Evolutionary conservation across 2,113 vertebrate species (phyloP).

Genomic region (Choloepus hoffmanni): DNA sequence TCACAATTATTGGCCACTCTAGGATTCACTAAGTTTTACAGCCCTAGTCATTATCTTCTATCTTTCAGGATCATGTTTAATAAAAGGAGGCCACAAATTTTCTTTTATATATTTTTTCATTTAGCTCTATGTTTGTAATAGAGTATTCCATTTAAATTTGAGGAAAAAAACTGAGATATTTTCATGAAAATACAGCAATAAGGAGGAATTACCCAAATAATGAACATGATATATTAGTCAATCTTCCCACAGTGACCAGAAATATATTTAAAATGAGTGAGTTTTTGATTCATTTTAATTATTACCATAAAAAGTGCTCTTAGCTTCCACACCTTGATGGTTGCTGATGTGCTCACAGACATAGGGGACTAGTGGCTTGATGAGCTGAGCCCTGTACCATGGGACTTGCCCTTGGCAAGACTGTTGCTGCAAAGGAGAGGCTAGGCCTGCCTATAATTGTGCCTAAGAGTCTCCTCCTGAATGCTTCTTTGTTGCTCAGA

Average conservation of each 20-base stretch:
- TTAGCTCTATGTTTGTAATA: conserved; percentile 57
- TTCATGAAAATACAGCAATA: conserved; percentile 61
- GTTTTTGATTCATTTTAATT: conserved; percentile 34
- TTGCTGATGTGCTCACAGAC: no score
- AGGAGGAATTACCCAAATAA: conserved; percentile 46
- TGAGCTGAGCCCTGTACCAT: no score
- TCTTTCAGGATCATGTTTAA: conserved; percentile 22
- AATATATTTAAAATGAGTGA: conserved; percentile 47
- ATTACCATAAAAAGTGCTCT: conserved; percentile 2
- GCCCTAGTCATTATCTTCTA: no score
- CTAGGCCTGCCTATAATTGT: no score
- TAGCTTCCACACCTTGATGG: background rate
- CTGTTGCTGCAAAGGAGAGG: no score
- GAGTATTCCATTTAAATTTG: conserved; percentile 56
- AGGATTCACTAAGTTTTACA: no score
- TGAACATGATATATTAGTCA: conserved; percentile 37
- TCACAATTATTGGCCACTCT: no score
- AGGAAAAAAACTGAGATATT: conserved; percentile 49
- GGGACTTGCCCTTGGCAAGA: no score
- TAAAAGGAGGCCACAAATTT: conserved; percentile 10
- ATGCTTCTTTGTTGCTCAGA: no score
- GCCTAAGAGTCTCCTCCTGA: no score
- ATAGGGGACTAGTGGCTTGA: no score
- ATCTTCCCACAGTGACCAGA: conserved; percentile 37
- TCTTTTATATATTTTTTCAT: conserved; percentile 37